Evolutionary conservation across 2,888 invertebrate species (phyloP).

Genomic region (Apamea crenata): DNA sequence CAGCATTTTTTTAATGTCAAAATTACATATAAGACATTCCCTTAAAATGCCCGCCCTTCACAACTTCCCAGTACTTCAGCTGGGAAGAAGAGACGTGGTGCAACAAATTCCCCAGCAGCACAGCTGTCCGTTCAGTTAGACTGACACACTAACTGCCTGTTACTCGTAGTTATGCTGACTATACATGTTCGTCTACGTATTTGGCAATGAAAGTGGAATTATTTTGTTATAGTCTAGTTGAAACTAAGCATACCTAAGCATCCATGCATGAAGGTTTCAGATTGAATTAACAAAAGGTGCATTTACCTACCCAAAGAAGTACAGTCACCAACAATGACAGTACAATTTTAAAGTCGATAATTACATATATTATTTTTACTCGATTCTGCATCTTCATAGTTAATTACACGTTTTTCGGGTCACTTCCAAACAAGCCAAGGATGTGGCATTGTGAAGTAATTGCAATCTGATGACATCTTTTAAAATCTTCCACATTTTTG

Average conservation of each 20-base stretch:
- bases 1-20: not conserved
- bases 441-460: conserved; percentile 52
- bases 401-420: conserved; percentile 51
- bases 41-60: not conserved
- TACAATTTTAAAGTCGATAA: conserved; percentile 35
- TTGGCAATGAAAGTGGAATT: not conserved
- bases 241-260: conserved; percentile 13
- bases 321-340: conserved; percentile 13
- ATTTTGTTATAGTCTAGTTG: not conserved
- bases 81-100: not conserved
- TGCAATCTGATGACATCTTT: conserved; percentile 56
- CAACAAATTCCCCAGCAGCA: not conserved
- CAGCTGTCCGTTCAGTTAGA: not conserved
- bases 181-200: not conserved
- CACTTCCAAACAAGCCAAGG: conserved; percentile 61
- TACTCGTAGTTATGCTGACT: not conserved
- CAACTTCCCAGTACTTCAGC: not conserved
- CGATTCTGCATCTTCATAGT: conserved; percentile 45
- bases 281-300: conserved; percentile 7
- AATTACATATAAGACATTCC: not conserved
- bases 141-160: too few relatives aligned
- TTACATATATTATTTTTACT: conserved; percentile 31
- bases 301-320: not conserved
- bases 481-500: conserved; percentile 51
- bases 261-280: conserved; percentile 20